These are phyloP conservation scores for Cairina moschata DNA, from an alignment of 2,113 vertebrate species.

Conservation along the genomic window DNA sequence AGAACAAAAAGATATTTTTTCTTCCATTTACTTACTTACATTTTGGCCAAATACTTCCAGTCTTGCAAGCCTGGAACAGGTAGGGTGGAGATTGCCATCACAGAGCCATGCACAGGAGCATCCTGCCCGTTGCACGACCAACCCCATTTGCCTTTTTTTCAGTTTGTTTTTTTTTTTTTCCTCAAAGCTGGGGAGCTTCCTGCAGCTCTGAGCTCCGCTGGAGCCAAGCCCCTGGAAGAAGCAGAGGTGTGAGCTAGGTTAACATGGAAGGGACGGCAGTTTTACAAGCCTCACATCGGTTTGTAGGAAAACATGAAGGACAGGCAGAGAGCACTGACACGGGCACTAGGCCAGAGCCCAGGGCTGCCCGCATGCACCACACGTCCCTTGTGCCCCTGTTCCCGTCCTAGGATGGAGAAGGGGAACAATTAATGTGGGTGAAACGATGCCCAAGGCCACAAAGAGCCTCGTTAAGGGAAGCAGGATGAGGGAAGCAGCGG, in stretches of 20 bases:
- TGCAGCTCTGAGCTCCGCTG: background rate
- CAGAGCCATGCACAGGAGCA: fast-evolving
- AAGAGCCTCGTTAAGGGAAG: background rate
- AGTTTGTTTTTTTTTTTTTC: background rate
- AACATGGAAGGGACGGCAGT: background rate
- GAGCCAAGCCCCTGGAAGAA: background rate
- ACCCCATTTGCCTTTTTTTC: background rate
- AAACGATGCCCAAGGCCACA: background rate
- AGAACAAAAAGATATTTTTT: background rate
- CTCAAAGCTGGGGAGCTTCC: background rate
- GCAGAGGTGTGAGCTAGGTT: background rate
- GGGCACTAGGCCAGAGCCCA: background rate
- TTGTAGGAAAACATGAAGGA: background rate
- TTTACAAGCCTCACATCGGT: background rate
- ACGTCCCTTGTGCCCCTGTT: background rate
- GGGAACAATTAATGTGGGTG: background rate
- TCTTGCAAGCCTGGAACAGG: background rate
- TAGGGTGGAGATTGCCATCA: background rate
- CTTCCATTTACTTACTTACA: background rate
- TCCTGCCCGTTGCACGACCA: background rate
- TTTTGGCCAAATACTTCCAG: background rate
- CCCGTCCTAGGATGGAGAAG: background rate
- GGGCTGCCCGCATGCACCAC: background rate
- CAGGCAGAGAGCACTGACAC: background rate
- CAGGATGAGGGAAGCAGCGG: background rate